Evolutionary conservation across 2,113 vertebrate genomes (phyloP), one percentile per base, ranked within the genome.

Genomic region (Austrofundulus limnaeus): DNA sequence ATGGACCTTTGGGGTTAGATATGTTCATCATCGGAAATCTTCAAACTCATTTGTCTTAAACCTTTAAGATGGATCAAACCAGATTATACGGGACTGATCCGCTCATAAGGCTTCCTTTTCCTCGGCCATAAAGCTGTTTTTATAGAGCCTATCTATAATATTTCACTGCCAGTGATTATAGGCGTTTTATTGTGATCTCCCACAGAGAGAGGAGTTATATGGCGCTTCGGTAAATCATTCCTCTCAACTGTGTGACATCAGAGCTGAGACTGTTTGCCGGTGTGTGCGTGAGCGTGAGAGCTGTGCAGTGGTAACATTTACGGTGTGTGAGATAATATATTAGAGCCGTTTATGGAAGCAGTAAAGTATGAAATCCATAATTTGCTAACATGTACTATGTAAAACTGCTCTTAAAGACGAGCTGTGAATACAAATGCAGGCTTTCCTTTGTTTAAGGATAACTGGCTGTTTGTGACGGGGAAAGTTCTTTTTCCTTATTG

Each of bases 311-410:
- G 69, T 86, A 89, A 91, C 90, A 81, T 88, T 87, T 90, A 91
- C 75, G 85, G 83, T 80, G 77, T 77, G 81, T 70, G 87, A 81
- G 88, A 83, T 90, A 89, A 91, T 93, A 89, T 85, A 87, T 82
- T 79, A 81, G 65, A 90, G 88, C 89, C 85, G 81, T 93, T 93
- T 92, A 93, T 92, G 80, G 85, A 84, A 78, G 90, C 86, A 77
- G 81, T 93, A 93, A 93, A 93, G 82, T 80, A 58, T 80, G 72
- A 89, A 92, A 92, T 90, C 77, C 85, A 88, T 90, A 84, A 92
- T 90, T 92, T 88, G 80, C 74, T 88, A 89, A 85, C 82, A 86
- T 92, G 80, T 86, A 87, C 70, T 72, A 66, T 88, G 88, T 86
- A 90, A 89, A 87, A 92, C 75, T 78, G 78, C 66, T 78, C 70